These are phyloP conservation scores for Clarias gariepinus DNA, from an alignment of 2,113 vertebrate genomes.

Conservation along the genomic window DNA sequence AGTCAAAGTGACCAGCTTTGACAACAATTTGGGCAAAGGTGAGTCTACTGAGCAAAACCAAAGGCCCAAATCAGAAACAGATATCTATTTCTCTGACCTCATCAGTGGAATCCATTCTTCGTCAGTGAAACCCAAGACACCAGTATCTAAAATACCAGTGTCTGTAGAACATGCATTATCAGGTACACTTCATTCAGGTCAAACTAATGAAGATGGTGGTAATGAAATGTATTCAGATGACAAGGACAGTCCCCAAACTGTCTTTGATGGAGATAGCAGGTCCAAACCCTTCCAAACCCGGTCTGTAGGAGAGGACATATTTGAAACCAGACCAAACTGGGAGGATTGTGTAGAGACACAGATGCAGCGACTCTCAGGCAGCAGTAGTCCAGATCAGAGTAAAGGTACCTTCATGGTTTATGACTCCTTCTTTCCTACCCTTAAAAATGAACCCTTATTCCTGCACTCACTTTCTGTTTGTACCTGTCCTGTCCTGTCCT, in stretches of 20 bases:
- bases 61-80: conserved; percentile 67
- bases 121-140: conserved; percentile 67
- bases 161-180: conserved; percentile 63
- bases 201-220: conserved; percentile 11
- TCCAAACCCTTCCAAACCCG: conserved; percentile 72
- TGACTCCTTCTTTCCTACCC: conserved; percentile 54
- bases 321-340: conserved; percentile 91
- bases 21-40: conserved; percentile 53
- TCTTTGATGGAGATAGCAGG: conserved; percentile 82
- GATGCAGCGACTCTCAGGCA: conserved; percentile 92
- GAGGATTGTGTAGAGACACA: conserved; percentile 95
- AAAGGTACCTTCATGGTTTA: conserved; percentile 83
- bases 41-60: conserved; percentile 44
- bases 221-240: conserved; percentile 76
- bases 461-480: conserved; percentile 44
- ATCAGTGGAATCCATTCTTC: conserved; percentile 67
- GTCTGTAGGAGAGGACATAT: conserved; percentile 86
- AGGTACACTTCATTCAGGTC: conserved; percentile 54
- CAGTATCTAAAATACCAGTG: conserved; percentile 71
- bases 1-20: conserved; percentile 61
- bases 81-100: conserved; percentile 25
- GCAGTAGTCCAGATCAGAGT: conserved; percentile 83
- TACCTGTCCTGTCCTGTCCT: conserved; percentile 65
- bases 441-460: conserved; percentile 72
- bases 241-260: conserved; percentile 81